A percentile compares a stretch with the other conserved stretches of the same genome.
phyloP scores from a whole-genome alignment of 2,113 vertebrate species.

The Crotalus tigris region DNA sequence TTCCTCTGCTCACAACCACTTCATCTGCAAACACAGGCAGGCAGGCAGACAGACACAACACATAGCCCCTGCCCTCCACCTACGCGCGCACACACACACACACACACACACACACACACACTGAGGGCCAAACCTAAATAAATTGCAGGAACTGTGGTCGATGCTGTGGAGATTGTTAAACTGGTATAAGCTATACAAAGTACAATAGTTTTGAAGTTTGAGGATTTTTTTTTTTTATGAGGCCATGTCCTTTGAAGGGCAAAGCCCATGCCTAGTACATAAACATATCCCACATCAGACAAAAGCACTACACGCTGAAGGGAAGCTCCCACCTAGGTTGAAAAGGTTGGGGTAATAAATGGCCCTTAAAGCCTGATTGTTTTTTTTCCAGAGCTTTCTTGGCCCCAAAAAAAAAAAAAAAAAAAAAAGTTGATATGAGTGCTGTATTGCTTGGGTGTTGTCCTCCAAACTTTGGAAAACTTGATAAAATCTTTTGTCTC shows the following conservation, averaged over 20 bases:
- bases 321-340: constrained; percentile 28
- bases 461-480: constrained; percentile 21
- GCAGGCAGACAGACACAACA: not conserved
- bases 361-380: constrained; percentile 40
- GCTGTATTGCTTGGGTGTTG: constrained; percentile 43
- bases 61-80: too few relatives aligned
- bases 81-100: too few relatives aligned
- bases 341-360: constrained; percentile 22
- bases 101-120: too few relatives aligned
- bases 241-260: constrained; percentile 32
- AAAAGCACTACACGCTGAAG: constrained; percentile 36
- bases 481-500: not conserved
- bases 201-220: not conserved
- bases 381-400: constrained; percentile 32
- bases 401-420: not conserved
- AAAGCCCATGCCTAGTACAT: constrained; percentile 30
- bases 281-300: constrained; percentile 37
- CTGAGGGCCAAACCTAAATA: constrained; percentile 22
- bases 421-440: constrained; percentile 54
- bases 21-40: not conserved
- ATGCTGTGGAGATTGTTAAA: not conserved
- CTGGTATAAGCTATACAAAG: constrained; percentile 9
- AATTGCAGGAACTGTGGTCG: constrained; percentile 2
- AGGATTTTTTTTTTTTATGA: not conserved
- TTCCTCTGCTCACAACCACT: not conserved